Evolutionary conservation across 2,113 vertebrate species (phyloP), one percentile per base, ranked within the genome.

Genomic region (Conger conger): DNA sequence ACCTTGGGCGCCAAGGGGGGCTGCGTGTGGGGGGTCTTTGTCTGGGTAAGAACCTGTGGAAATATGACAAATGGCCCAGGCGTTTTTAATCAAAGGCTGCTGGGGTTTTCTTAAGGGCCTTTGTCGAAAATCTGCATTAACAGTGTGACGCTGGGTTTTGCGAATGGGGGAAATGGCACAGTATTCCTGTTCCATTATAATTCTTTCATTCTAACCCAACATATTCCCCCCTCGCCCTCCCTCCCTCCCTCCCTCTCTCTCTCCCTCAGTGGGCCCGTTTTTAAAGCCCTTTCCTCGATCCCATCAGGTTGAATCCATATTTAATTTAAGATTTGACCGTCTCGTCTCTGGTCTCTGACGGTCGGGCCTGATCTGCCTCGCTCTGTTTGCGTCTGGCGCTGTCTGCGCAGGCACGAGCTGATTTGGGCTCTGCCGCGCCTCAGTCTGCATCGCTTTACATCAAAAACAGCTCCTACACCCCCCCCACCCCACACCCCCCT

Each of bases 341-440:
- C 90, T 90, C 89, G 91, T 88, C 89, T 91, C 88, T 88, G 81
- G 81, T 37, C 77, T 1, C 50, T 87, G 33, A 85, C 90, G 91
- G 87, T 91, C 93, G 89, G 88, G 86, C 85, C 89, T 87, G 86
- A 82, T 90, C 90, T 91, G 81, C 80, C 0, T 81, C 85, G 88
- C 88, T 84, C 83, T n/a, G 50, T 30, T 86, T 87, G 86, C 88
- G 87, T 84, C 88, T 68, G 78, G 60, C 38, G 35, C 60, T 84
- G 76, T 57, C 82, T 40, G 83, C 81, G 63, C 82, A 88, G 88
- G 83, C 87, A 83, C 27, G 2, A 57, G 77, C 76, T 73, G 79
- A 83, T 82, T 87, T 57, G 78, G 81, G 50, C 76, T 50, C n/a
- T 27, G 27, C 76, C 16, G 27, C 79, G 40, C 4, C 77, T 73